Conservation (phyloP, 2,797 vertebrate genomes). For the Falco cherrug region DNA sequence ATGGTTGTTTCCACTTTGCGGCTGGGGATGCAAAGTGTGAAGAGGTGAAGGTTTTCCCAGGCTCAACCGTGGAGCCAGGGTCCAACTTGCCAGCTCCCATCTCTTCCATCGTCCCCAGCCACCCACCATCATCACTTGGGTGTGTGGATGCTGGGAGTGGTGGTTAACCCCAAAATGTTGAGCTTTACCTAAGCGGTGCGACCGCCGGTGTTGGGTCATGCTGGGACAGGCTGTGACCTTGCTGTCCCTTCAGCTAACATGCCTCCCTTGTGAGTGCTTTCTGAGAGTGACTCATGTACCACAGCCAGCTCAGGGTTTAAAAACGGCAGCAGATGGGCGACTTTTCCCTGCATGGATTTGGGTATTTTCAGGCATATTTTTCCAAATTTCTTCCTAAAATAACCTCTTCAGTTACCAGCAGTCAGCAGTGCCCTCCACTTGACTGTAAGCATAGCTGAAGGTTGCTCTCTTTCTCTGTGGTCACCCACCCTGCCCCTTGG, state of each 20-base stretch:
- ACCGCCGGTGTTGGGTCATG: neutral
- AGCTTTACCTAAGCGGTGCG: neutral
- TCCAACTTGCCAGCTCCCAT: fast-evolving
- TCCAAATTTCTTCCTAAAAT: constrained; percentile 77
- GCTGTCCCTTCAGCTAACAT: constrained; percentile 13
- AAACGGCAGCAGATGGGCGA: constrained; percentile 66
- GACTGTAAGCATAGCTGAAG: constrained; percentile 67
- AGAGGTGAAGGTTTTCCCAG: neutral
- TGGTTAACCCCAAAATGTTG: neutral
- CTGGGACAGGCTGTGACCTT: constrained; percentile 66
- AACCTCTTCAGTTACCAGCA: constrained; percentile 74
- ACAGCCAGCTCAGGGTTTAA: constrained; percentile 67
- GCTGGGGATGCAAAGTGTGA: neutral
- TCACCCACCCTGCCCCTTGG: constrained; percentile 67
- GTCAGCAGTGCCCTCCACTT: constrained; percentile 72
- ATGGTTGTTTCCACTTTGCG: neutral
- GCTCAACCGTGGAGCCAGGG: neutral
- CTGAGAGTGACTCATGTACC: constrained; percentile 74
- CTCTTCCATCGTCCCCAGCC: neutral
- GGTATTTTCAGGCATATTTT: constrained; percentile 73
- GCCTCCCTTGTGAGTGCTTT: constrained; percentile 44
- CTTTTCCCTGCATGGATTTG: constrained; percentile 48
- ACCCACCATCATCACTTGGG: neutral
- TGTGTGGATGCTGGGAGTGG: neutral
- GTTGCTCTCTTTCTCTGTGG: constrained; percentile 71